A percentile compares a stretch with the other conserved stretches of the same genome.
These are phyloP conservation scores for Coecobrya sp. DNA, from an alignment of 2,888 invertebrate genomes.

Conservation along the genomic window DNA sequence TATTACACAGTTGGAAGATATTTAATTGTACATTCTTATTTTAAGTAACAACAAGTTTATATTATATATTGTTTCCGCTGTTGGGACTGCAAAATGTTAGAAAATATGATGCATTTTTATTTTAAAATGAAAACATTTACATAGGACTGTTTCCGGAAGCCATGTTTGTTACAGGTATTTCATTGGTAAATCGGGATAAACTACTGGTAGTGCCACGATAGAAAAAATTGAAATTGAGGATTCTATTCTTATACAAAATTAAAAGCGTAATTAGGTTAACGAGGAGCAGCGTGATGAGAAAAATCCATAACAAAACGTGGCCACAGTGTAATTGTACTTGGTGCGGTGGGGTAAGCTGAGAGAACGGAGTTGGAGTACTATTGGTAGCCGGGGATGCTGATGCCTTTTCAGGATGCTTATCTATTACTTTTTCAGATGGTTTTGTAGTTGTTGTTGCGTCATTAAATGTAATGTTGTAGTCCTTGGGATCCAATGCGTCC, in stretches of 20 bases:
- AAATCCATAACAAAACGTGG: conserved; percentile 72
- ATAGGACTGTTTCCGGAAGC: conserved; percentile 5
- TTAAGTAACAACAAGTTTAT: too few species aligned
- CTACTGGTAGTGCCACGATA: conserved; percentile 12
- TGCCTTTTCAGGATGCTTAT: not conserved
- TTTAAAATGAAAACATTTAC: not conserved
- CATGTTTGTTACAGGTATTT: conserved; percentile 58
- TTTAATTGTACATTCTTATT: too few species aligned
- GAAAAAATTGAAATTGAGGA: conserved; percentile 48
- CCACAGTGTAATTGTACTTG: conserved; percentile 59
- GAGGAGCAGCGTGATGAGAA: conserved; percentile 56
- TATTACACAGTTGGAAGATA: too few species aligned
- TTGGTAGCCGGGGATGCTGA: not conserved
- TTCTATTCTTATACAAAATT: conserved; percentile 60
- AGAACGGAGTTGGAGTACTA: not conserved
- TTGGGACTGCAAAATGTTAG: too few species aligned
- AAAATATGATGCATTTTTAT: not conserved
- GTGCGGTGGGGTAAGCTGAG: not conserved
- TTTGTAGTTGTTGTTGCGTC: not conserved
- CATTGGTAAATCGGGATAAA: conserved; percentile 67
- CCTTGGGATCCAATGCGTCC: conserved; percentile 52
- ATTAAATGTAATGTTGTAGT: conserved; percentile 67
- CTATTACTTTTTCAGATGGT: not conserved
- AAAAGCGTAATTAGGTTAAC: conserved; percentile 57
- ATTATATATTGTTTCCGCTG: too few species aligned